Evolutionary conservation across 23 tunicate genomes (phyloP).

Genomic region (Halocynthia aurantium): DNA sequence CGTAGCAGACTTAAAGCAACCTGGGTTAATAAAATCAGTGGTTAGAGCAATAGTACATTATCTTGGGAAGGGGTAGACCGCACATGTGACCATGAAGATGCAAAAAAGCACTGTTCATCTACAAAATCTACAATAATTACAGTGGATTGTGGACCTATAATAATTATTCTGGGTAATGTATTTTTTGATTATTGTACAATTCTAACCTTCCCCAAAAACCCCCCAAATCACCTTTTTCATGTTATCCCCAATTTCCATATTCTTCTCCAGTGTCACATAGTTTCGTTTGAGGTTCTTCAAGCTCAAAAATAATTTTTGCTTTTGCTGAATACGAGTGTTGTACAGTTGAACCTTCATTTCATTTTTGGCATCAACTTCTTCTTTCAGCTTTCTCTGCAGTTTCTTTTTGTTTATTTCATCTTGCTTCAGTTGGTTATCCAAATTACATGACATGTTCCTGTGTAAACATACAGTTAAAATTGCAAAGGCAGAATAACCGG

Average conservation of each 20-base stretch:
- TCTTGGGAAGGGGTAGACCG: no score
- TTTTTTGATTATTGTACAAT: background rate
- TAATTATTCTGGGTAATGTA: background rate
- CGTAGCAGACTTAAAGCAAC: constrained; percentile 26
- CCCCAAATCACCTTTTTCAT: constrained; percentile 6
- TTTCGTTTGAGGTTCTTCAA: constrained; percentile 24
- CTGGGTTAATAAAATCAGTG: constrained; percentile 10
- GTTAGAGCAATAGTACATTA: no score
- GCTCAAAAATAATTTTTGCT: constrained; percentile 34
- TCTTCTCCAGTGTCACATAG: background rate
- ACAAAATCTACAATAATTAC: no score
- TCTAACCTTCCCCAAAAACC: background rate
- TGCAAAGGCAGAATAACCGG: no score
- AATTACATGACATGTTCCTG: background rate
- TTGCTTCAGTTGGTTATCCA: constrained; percentile 8
- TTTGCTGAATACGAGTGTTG: constrained; percentile 7
- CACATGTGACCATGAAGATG: no score
- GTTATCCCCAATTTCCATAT: constrained; percentile 1
- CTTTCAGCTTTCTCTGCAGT: background rate
- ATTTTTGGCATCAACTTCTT: constrained; percentile 1
- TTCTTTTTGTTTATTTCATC: background rate
- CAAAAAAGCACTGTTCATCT: no score
- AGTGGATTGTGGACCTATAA: no score
- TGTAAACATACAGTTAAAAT: no score
- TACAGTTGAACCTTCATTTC: constrained; percentile 17